phyloP scores from a whole-genome alignment of 2,888 invertebrate species.

The Halictus quadricinctus region DNA sequence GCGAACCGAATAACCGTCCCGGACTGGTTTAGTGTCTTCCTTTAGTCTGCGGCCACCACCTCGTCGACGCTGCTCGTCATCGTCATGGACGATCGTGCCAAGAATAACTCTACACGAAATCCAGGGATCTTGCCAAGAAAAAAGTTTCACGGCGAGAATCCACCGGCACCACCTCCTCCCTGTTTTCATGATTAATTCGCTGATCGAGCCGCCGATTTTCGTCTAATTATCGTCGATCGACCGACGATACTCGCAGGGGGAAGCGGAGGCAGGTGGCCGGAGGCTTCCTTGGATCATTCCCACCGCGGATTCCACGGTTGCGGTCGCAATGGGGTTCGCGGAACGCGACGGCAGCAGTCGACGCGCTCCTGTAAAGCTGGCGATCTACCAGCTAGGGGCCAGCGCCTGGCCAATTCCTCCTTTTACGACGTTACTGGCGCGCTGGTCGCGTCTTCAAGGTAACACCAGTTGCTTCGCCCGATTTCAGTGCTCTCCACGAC shows the following conservation, averaged over 20 bases:
- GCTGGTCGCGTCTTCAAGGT: constrained; percentile 17
- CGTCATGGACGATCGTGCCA: constrained; percentile 62
- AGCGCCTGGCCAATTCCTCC: constrained; percentile 34
- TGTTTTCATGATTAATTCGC: not conserved
- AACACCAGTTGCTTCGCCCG: not conserved
- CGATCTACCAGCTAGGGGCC: constrained; percentile 46
- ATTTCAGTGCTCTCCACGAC: not conserved
- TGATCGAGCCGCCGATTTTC: not conserved
- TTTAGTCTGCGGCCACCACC: constrained; percentile 45
- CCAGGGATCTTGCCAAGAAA: constrained; percentile 82
- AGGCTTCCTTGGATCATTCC: not conserved
- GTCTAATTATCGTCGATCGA: not conserved
- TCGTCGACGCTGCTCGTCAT: constrained; percentile 67
- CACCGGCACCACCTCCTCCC: not conserved
- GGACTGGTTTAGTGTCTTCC: constrained; percentile 33
- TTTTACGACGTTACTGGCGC: constrained; percentile 31
- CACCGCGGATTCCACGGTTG: not conserved
- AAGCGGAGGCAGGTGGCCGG: not conserved
- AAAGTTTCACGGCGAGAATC: constrained; percentile 23
- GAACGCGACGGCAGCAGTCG: constrained; percentile 31
- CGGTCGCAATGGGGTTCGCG: not conserved
- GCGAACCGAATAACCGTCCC: constrained; percentile 67
- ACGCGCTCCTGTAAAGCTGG: constrained; percentile 41
- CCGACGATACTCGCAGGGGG: not conserved
- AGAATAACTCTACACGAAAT: constrained; percentile 79